Evolutionary conservation across 2,888 invertebrate species (phyloP).

Genomic region (Schrankia costaestrigalis): DNA sequence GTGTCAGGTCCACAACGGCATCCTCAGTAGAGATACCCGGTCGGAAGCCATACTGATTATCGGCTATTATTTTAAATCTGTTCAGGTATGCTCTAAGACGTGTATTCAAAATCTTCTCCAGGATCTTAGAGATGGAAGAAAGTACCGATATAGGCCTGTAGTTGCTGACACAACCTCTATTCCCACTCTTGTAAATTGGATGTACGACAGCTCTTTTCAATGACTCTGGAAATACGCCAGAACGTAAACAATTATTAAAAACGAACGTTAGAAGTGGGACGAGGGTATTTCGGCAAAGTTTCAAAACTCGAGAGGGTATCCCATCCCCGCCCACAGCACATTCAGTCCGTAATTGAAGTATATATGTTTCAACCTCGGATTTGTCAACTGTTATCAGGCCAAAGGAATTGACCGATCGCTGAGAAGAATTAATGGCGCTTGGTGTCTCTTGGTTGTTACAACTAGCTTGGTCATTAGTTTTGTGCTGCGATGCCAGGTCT

Average conservation of each 20-base stretch:
- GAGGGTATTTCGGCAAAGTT: neutral
- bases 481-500: neutral
- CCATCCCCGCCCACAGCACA: neutral
- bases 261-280: neutral
- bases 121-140: neutral
- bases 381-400: neutral
- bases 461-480: neutral
- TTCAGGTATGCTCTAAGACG: neutral
- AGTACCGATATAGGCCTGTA: conserved; percentile 1
- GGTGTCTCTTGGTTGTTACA: neutral
- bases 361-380: neutral
- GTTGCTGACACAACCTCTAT: neutral
- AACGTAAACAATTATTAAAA: neutral
- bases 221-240: neutral
- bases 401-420: neutral
- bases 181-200: neutral
- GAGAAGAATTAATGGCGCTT: no score
- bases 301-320: neutral
- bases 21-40: neutral
- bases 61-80: neutral
- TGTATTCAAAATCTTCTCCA: neutral
- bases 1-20: neutral
- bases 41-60: no score
- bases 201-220: conserved; percentile 1
- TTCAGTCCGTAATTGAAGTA: neutral